Evolutionary conservation across 2,113 vertebrate genomes (phyloP), one percentile per base, ranked within the genome.

Genomic region (Syngnathus typhle): DNA sequence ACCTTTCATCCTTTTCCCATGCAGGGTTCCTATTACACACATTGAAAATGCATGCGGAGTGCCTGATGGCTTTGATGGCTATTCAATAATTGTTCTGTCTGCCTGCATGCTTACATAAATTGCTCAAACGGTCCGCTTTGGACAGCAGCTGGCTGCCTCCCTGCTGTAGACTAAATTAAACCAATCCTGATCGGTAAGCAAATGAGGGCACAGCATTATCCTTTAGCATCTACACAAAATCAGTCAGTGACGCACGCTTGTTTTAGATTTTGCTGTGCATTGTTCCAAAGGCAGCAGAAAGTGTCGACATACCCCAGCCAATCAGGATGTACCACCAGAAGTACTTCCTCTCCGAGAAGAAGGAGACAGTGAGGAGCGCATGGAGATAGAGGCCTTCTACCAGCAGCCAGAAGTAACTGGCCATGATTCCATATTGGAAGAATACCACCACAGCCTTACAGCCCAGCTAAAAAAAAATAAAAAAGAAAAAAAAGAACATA

Each of bases 371-470:
- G 44, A 99, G 87, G 60, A 98, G 91, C 0, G 94, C 91, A 70
- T 99, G 94, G 63, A 99, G 94, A 74, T 98, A 98, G 11, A 98
- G 88, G 38, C 94, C 96, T 82, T 99, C 97, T 60, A 98, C 95
- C 2, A 99, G 91, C 71, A 99, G 89, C 97, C 97, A 99, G 86
- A 94, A 94, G 85, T 91, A 96, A 86, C 97, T 99, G 55, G 94
- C 93, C 94, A 96, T 89, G 84, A 95, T 89, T 67, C 94, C 98
- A 27, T 96, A 99, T 75, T 98, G 96, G 85, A 98, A 96, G 91
- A 99, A 96, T 71, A 95, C 89, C 91, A 99, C 82, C 70, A 91
- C 91, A 49, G 92, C 91, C 84, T 94, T 98, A 70, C 97, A 99
- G 67, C 94, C 91, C 79, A 87, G 91, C 97, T 92, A 60, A 43